Percentiles rank a stretch among this genome's conserved stretches.
Conservation (phyloP, 2,797 vertebrate species). For the Scolopax rusticola region DNA sequence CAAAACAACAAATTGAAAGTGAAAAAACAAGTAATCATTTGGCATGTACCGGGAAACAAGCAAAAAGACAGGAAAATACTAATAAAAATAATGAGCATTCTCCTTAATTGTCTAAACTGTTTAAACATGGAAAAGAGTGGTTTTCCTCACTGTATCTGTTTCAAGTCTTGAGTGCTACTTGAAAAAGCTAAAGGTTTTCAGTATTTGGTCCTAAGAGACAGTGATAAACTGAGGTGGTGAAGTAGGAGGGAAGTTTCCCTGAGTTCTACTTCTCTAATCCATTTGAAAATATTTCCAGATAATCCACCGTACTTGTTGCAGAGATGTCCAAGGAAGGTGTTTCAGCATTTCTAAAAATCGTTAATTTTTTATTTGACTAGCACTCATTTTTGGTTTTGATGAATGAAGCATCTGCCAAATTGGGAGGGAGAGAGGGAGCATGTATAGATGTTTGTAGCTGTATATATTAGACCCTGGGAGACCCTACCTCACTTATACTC, state of each 20-base stretch:
- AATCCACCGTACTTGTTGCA: not conserved
- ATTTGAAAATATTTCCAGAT: not conserved
- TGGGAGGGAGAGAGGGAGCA: accelerated
- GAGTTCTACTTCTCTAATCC: not conserved
- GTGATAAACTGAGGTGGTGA: not conserved
- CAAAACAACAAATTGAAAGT: not conserved
- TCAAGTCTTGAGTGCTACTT: not conserved
- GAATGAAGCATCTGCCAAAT: not conserved
- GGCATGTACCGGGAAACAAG: not conserved
- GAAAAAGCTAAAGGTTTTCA: not conserved
- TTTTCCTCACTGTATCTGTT: not conserved
- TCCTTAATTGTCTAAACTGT: not conserved
- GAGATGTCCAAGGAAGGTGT: not conserved
- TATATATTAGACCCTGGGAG: not conserved
- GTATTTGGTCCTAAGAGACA: not conserved
- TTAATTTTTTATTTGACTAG: not conserved
- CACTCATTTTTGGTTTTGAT: not conserved
- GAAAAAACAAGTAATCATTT: not conserved
- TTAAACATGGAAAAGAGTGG: not conserved
- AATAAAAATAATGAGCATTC: not conserved
- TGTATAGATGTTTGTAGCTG: not conserved
- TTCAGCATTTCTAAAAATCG: not conserved
- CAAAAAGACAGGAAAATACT: not conserved
- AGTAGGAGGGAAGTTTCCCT: not conserved
- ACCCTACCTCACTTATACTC: not conserved